Evolutionary conservation across 2,888 invertebrate genomes (phyloP), one percentile per base, ranked within the genome.

Genomic region (Campoplex nolae): DNA sequence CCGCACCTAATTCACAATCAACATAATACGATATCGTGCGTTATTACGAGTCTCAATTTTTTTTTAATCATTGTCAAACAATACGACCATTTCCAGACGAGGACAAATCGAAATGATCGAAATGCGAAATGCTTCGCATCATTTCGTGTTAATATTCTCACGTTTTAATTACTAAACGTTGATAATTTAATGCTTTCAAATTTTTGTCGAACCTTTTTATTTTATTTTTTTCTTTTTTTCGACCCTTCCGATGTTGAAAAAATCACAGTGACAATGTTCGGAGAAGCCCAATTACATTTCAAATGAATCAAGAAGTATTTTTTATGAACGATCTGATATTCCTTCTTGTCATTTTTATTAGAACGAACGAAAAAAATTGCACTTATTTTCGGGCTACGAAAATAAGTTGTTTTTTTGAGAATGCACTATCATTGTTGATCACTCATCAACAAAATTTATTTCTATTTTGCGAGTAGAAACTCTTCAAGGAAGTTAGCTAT

Each of bases 1-100:
- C 71, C 99, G 96, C 0, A 94, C 94, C 92, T 94, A 79, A 42
- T 56, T 45, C 0, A 45, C 35, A 75, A 83, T 11, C 65, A 54
- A 18, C 1, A 84, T n/a, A 42, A 48, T 62, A n/a, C n/a, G 18
- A 18, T 45, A 13, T 45, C 11, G 13, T 18, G 18, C n/a, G 6
- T n/a, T 51, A 51, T 51, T 7, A 51, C 16, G 51, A n/a, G 18
- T 3, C n/a, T n/a, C 7, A 51, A 18, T 18, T 4, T 51, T 18
- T 4, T 51, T n/a, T n/a, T 51, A 51, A 1, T 16, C 6, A 18
- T 18, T n/a, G 18, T 51, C 51, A n/a, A 51, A n/a, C 18, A 51
- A 51, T 51, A 18, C n/a, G 18, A 18, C 18, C 1, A 51, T 18
- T 51, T 18, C 4, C 7, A n/a, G n/a, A 7, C 18, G 18, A 51